Percentiles rank a stretch among this genome's conserved stretches.
These are phyloP conservation scores for Troglohyphantes excavatus DNA, from an alignment of 2,888 invertebrate genomes.

Conservation along the genomic window DNA sequence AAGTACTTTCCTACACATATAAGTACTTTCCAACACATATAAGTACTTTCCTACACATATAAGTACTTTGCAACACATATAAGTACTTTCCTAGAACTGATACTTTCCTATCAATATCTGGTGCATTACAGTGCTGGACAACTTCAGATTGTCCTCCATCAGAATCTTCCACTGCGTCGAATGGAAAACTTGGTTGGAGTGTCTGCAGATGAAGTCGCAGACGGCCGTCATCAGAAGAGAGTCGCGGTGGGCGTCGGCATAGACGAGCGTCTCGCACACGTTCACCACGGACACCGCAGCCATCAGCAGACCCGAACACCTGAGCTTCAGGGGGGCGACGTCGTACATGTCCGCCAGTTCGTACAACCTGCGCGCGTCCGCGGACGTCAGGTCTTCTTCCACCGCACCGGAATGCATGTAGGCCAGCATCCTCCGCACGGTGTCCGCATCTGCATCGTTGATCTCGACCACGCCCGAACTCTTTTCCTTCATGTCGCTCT, in stretches of 20 bases:
- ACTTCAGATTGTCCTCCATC: no score
- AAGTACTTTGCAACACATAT: no score
- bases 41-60: no score
- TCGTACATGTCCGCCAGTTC: constrained; percentile 15
- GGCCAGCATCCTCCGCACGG: not conserved
- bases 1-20: no score
- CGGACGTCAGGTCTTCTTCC: not conserved
- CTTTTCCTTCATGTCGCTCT: constrained; percentile 20
- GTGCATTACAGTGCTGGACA: no score
- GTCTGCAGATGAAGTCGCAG: not conserved
- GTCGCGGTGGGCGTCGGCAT: constrained; percentile 14
- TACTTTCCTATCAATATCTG: no score
- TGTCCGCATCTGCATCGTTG: constrained; percentile 1
- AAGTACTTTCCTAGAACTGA: no score
- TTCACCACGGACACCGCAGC: not conserved
- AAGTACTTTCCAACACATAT: no score
- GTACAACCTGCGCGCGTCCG: not conserved
- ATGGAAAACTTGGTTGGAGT: not conserved
- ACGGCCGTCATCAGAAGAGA: not conserved
- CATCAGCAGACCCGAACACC: not conserved
- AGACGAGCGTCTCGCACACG: not conserved
- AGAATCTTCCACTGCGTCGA: not conserved
- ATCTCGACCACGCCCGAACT: not conserved
- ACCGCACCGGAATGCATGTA: not conserved
- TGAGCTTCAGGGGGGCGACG: not conserved